These are phyloP conservation scores for Callocephalon fimbriatum DNA, from an alignment of 2,113 vertebrate species.

Conservation along the genomic window DNA sequence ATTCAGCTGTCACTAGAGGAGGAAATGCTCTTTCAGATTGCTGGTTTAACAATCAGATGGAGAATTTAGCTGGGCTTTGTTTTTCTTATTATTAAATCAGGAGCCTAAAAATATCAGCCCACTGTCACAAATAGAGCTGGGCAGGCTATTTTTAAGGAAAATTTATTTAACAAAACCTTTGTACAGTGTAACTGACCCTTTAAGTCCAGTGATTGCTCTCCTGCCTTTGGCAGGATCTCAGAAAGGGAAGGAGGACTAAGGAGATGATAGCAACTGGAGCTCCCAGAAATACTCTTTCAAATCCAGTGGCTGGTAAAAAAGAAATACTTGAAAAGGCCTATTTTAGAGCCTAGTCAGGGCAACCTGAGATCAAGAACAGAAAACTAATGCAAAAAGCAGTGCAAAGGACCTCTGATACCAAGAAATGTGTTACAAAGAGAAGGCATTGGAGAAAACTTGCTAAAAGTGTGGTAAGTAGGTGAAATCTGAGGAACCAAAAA, in stretches of 20 bases:
- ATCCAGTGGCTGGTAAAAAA: not conserved
- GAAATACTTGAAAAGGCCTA: not conserved
- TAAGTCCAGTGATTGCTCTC: not conserved
- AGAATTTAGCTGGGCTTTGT: slow-evolving; percentile 13
- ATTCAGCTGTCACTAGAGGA: not conserved
- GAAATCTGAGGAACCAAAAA: not conserved
- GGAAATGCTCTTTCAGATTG: slow-evolving; percentile 3
- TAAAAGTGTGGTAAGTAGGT: not conserved
- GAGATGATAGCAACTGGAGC: not conserved
- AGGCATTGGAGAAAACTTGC: not conserved
- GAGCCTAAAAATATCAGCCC: slow-evolving; percentile 46
- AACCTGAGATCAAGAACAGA: not conserved
- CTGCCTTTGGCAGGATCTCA: not conserved
- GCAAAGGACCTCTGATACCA: not conserved
- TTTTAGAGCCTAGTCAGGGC: not conserved
- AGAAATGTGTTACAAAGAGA: not conserved
- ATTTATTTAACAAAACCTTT: slow-evolving; percentile 15
- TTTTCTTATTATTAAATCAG: slow-evolving; percentile 41
- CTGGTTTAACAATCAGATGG: slow-evolving; percentile 53
- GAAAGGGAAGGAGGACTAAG: not conserved
- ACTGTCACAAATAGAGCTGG: slow-evolving; percentile 16
- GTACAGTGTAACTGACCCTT: not conserved
- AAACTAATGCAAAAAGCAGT: not conserved
- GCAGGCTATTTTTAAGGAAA: slow-evolving; percentile 35
- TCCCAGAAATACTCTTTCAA: not conserved